Evolutionary conservation across 2,888 invertebrate species (phyloP).

Genomic region (Cataglyphis altisquamis): DNA sequence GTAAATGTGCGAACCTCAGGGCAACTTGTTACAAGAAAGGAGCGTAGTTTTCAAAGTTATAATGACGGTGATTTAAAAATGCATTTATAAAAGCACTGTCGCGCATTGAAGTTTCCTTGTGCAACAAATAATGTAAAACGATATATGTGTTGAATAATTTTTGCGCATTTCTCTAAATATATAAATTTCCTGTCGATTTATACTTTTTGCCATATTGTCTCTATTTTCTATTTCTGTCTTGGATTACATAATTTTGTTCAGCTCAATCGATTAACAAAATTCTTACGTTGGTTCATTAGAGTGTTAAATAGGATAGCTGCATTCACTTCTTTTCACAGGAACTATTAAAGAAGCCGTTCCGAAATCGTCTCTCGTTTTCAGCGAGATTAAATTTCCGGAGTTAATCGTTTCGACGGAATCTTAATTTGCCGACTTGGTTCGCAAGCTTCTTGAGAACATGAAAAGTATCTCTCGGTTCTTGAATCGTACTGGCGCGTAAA

Average conservation of each 20-base stretch:
- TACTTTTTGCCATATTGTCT: not conserved
- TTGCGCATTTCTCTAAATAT: not conserved
- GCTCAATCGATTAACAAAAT: slow-evolving; percentile 61
- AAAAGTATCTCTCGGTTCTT: slow-evolving; percentile 62
- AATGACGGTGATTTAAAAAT: slow-evolving; percentile 58
- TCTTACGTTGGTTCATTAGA: not conserved
- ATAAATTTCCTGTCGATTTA: slow-evolving; percentile 6
- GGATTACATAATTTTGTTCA: slow-evolving; percentile 20
- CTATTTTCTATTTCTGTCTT: not conserved
- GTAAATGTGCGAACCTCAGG: slow-evolving; percentile 32
- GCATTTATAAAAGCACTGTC: slow-evolving; percentile 42
- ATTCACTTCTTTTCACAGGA: slow-evolving; percentile 63
- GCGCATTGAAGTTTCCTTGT: slow-evolving; percentile 16
- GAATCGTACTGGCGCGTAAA: slow-evolving; percentile 66
- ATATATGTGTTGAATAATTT: not conserved
- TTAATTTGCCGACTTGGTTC: slow-evolving; percentile 79
- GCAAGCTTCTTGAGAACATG: slow-evolving; percentile 62
- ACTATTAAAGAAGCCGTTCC: slow-evolving; percentile 73
- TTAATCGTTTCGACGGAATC: slow-evolving; percentile 80
- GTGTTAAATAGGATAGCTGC: slow-evolving; percentile 44
- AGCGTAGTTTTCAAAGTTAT: slow-evolving; percentile 61
- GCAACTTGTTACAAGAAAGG: slow-evolving; percentile 53
- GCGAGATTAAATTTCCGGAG: slow-evolving; percentile 81
- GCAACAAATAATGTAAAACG: not conserved
- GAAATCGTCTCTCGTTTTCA: slow-evolving; percentile 81